Percentiles rank a stretch among this genome's conserved stretches.
Evolutionary conservation across 2,797 vertebrate species (phyloP).

Genomic region (Scleropages formosus): DNA sequence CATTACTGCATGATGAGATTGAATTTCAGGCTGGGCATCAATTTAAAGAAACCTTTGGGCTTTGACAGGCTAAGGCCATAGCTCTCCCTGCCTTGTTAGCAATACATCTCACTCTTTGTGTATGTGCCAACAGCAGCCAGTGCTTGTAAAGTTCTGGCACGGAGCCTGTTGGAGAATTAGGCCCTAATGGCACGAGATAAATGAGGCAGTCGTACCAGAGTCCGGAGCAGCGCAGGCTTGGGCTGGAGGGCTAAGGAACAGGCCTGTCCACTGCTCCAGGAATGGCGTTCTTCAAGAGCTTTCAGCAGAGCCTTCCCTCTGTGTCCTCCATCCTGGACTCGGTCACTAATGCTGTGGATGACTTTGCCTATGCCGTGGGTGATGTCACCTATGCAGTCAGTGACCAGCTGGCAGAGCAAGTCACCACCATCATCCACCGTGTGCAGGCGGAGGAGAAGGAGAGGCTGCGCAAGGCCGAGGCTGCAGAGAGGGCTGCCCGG

Average conservation of each 20-base stretch:
- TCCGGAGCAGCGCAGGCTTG: background rate
- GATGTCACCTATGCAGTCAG: conserved; percentile 65
- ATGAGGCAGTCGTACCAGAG: background rate
- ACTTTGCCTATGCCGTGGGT: conserved; percentile 63
- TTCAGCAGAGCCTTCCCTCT: conserved; percentile 72
- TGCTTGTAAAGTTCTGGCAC: background rate
- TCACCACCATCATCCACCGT: conserved; percentile 68
- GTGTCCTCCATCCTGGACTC: conserved; percentile 71
- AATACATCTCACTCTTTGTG: background rate
- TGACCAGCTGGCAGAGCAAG: conserved; percentile 73
- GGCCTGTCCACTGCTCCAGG: too few relatives aligned
- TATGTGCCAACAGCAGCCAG: conserved; percentile 22
- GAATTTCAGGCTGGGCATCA: conserved; percentile 4
- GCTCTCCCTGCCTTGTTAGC: background rate
- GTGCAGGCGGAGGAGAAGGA: conserved; percentile 60
- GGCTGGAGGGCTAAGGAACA: background rate
- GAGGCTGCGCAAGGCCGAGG: conserved; percentile 34
- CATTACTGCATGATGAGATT: conserved; percentile 25
- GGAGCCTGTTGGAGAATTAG: background rate
- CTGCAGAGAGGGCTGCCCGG: conserved; percentile 28
- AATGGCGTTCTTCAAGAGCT: conserved; percentile 76
- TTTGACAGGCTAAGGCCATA: background rate
- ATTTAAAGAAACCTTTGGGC: conserved; percentile 15
- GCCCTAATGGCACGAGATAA: background rate
- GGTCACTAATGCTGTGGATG: conserved; percentile 66